Conservation (phyloP, 2,113 vertebrate species). For the Fregata magnificens region DNA sequence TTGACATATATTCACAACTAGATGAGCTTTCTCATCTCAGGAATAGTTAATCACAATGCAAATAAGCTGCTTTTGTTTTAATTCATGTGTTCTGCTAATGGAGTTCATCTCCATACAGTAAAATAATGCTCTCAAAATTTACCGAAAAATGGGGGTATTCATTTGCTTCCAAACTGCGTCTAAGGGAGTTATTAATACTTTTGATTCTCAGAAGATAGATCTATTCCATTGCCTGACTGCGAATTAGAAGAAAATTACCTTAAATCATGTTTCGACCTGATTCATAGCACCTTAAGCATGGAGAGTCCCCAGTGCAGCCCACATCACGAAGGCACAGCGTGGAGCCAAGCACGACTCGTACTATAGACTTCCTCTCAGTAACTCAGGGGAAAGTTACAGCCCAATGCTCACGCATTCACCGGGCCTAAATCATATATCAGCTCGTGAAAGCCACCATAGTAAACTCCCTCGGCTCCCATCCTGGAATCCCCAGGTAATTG, state of each 20-base stretch:
- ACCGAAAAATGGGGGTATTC: background rate
- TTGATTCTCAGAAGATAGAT: background rate
- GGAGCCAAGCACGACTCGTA: fast-evolving
- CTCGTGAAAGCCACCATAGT: background rate
- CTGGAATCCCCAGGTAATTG: background rate
- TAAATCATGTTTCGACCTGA: background rate
- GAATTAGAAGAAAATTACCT: constrained; percentile 18
- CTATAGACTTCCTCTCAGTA: background rate
- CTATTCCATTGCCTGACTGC: background rate
- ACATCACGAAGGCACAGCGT: background rate
- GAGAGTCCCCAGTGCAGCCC: background rate
- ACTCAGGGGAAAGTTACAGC: background rate
- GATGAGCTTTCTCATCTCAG: background rate
- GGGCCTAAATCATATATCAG: background rate
- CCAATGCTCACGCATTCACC: background rate
- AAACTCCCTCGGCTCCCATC: background rate
- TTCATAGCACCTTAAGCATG: background rate
- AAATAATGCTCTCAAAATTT: background rate
- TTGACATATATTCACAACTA: constrained; percentile 29
- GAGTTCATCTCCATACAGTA: background rate
- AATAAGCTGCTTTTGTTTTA: constrained; percentile 43
- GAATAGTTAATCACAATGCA: constrained; percentile 31
- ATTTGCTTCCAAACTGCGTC: background rate
- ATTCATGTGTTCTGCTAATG: constrained; percentile 21
- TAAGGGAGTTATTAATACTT: constrained; percentile 22